Evolutionary conservation across 2,113 vertebrate species (phyloP).

Genomic region (Stercorarius parasiticus): DNA sequence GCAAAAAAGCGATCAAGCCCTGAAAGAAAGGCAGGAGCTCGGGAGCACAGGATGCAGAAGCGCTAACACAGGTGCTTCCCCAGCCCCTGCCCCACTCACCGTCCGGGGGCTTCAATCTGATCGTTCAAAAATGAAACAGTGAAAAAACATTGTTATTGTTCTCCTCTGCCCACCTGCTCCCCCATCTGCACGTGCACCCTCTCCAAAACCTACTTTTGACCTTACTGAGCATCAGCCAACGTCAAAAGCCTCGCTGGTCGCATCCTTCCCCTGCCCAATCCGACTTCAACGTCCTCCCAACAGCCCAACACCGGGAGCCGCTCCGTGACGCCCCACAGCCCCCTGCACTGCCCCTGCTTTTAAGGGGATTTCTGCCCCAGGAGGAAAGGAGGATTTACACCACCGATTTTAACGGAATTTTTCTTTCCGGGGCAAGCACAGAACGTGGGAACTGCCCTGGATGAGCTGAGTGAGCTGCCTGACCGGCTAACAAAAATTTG

Average conservation of each 20-base stretch:
- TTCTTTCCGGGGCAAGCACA: neutral
- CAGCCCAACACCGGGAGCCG: rapidly evolving
- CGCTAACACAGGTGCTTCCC: neutral
- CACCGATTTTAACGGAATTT: neutral
- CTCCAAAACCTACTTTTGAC: neutral
- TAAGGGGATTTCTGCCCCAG: neutral
- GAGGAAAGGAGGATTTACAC: neutral
- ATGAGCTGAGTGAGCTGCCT: constrained; percentile 6
- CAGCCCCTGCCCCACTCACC: neutral
- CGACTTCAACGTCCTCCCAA: neutral
- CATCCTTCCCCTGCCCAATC: neutral
- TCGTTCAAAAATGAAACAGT: neutral
- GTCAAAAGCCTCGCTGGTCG: neutral
- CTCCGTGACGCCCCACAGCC: rapidly evolving
- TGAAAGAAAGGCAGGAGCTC: neutral
- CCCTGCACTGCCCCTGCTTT: neutral
- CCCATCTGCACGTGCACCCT: neutral
- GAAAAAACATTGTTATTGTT: neutral
- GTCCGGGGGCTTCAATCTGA: neutral
- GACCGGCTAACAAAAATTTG: constrained; percentile 54
- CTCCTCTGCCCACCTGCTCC: neutral
- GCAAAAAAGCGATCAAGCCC: neutral
- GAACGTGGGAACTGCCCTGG: neutral
- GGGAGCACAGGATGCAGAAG: neutral
- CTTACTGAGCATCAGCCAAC: neutral